Base-by-base conservation (phyloP, 2,113 vertebrate genomes). In the Chascanopsetta lugubris region DNA sequence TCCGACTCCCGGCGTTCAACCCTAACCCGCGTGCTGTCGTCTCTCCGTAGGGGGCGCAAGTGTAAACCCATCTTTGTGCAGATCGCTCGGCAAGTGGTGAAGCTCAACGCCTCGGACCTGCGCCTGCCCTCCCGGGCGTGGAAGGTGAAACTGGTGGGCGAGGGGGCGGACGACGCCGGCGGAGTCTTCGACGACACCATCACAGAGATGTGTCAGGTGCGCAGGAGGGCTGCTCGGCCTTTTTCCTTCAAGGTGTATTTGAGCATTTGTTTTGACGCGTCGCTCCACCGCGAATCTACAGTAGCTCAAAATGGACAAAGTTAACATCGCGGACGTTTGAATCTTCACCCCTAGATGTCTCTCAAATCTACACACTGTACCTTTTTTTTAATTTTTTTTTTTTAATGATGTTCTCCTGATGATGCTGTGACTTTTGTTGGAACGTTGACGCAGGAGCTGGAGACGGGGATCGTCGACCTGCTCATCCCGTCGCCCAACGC, bases 111-210 rank as follows among this genome's bases (percentile, higher is more conserved):
- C 26, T 86, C 89, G 0, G 93, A 94, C 80, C 90, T 94, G 3
- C 87, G 93, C 0, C 87, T 94, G 56, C 93, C 93, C 4, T 94
- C 93, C 2, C 80, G 93, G 24, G 93, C 93, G 34, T 94, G 93
- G 93, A 94, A 94, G 82, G 93, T 94, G 9, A 94, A 94, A 45
- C 88, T 94, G 74, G 91, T 94, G 10, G 93, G 93, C 0, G 93
- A 94, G 75, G 93, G 92, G 1, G 93, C 93, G 0, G 93, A 94
- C 6, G 93, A 94, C 0, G 93, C 93, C 0, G 93, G 93, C 0
- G 93, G 93, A 0, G 93, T 94, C 12, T 94, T 94, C 48, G 93
- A 94, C 1, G 93, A 94, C 84, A 94, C 93, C 61, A 94, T 94
- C 76, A 94, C 93, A 0, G 93, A 94, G 76, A 94, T 94, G 92